phyloP scores from a whole-genome alignment of 2,113 vertebrate species.

The Rutilus rutilus region DNA sequence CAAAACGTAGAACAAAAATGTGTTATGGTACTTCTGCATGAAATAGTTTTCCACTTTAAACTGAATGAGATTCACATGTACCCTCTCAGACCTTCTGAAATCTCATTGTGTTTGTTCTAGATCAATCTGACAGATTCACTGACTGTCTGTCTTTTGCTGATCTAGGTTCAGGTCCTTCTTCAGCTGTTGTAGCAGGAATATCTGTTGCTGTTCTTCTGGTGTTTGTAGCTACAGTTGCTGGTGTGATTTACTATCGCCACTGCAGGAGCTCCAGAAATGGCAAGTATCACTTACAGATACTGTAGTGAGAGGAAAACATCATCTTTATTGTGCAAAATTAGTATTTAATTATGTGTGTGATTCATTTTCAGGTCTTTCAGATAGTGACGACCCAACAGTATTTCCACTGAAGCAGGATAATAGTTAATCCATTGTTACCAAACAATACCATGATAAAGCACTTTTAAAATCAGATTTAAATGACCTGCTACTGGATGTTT shows the following conservation, averaged over 20 bases:
- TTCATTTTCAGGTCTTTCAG: neutral
- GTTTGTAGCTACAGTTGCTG: neutral
- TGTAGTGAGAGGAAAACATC: neutral
- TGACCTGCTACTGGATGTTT: too few relatives aligned
- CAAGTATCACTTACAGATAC: neutral
- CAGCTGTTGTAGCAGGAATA: neutral
- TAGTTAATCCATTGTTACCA: too few relatives aligned
- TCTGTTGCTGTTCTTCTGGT: neutral
- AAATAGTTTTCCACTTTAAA: too few relatives aligned
- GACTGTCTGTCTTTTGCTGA: neutral
- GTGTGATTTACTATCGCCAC: neutral
- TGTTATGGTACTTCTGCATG: too few relatives aligned
- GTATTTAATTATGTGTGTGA: neutral
- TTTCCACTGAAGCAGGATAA: neutral
- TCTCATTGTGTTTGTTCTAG: too few relatives aligned
- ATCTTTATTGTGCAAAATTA: neutral
- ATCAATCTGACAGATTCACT: neutral
- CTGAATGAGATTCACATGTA: too few relatives aligned
- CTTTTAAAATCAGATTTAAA: too few relatives aligned
- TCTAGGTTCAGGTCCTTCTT: neutral
- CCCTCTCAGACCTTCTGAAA: too few relatives aligned
- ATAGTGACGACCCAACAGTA: rapidly evolving
- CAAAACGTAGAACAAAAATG: too few relatives aligned
- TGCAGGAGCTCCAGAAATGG: neutral
- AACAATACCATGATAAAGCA: too few relatives aligned